These are phyloP conservation scores for Lethrus apterus DNA, from an alignment of 1,140 invertebrate species.

Conservation along the genomic window DNA sequence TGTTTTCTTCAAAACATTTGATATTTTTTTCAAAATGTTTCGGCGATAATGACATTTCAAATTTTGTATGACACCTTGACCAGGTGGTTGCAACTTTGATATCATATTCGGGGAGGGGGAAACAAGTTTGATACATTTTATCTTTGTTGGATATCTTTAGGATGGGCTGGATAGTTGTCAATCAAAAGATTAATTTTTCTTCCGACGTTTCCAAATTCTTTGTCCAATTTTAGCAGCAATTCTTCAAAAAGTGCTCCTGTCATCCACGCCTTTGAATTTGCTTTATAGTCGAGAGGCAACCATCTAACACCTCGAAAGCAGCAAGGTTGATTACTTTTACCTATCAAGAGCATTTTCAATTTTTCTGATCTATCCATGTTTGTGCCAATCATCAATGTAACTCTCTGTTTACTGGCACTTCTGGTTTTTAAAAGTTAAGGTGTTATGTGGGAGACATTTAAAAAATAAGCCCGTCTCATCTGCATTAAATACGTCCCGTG, in stretches of 20 bases:
- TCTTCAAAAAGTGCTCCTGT: slow-evolving; percentile 35
- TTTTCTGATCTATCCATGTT: no score
- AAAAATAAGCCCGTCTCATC: no score
- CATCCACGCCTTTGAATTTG: no score
- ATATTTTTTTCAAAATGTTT: slow-evolving; percentile 21
- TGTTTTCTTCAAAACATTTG: slow-evolving; percentile 18
- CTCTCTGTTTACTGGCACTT: slow-evolving; percentile 38
- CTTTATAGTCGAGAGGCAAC: no score
- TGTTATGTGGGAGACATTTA: no score
- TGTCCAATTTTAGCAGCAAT: slow-evolving; percentile 34
- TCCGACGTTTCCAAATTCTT: slow-evolving; percentile 32
- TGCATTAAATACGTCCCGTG: no score
- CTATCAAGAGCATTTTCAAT: slow-evolving; percentile 39
- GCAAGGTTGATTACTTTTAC: slow-evolving; percentile 20
- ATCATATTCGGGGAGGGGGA: no score
- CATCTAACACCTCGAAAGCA: no score
- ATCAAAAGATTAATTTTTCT: slow-evolving; percentile 44
- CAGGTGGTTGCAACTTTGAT: slow-evolving; percentile 18
- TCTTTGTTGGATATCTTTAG: slow-evolving; percentile 20
- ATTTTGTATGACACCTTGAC: slow-evolving; percentile 20
- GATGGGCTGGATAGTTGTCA: slow-evolving; percentile 43
- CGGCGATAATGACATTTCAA: slow-evolving; percentile 21
- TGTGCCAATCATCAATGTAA: slow-evolving; percentile 38
- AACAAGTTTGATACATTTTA: no score
- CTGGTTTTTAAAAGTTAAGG: slow-evolving; percentile 23